phyloP scores from a whole-genome alignment of 2,797 vertebrate species.

The Mus minutoides region DNA sequence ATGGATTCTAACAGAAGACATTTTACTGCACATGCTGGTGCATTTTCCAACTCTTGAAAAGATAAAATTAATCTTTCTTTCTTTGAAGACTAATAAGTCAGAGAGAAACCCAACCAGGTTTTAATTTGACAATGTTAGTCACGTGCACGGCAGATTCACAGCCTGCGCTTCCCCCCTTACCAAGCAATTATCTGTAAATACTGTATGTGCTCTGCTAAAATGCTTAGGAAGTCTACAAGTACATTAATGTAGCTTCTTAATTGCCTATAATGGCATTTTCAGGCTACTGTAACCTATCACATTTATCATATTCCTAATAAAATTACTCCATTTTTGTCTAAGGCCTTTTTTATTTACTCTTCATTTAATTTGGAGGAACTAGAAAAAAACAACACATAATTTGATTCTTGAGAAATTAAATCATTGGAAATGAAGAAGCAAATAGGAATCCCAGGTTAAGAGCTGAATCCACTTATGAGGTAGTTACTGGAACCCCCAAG shows the following conservation, averaged over 20 bases:
- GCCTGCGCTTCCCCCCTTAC: constrained; percentile 66
- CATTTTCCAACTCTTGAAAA: constrained; percentile 61
- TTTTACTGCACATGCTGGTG: constrained; percentile 19
- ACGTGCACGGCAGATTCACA: constrained; percentile 67
- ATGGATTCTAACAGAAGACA: constrained; percentile 31
- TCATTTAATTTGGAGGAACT: constrained; percentile 83
- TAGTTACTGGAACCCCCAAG: constrained; percentile 76
- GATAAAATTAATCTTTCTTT: constrained; percentile 65
- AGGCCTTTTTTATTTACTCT: constrained; percentile 82
- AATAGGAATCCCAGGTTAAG: constrained; percentile 81
- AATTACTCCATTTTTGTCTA: constrained; percentile 80
- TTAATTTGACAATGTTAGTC: constrained; percentile 78
- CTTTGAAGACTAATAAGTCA: constrained; percentile 76
- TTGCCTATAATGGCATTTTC: constrained; percentile 82
- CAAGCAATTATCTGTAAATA: constrained; percentile 79
- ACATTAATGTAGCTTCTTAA: constrained; percentile 84
- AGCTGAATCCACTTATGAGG: constrained; percentile 79
- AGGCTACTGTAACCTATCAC: constrained; percentile 82
- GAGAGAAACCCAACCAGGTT: constrained; percentile 77
- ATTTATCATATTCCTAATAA: constrained; percentile 85
- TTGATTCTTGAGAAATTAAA: constrained; percentile 84
- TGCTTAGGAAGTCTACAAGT: constrained; percentile 80
- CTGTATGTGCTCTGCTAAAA: constrained; percentile 70
- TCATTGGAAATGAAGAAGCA: constrained; percentile 78
- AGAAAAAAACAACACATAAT: constrained; percentile 74